These are phyloP conservation scores for Apis dorsata DNA, from an alignment of 1,140 invertebrate species.

Conservation along the genomic window DNA sequence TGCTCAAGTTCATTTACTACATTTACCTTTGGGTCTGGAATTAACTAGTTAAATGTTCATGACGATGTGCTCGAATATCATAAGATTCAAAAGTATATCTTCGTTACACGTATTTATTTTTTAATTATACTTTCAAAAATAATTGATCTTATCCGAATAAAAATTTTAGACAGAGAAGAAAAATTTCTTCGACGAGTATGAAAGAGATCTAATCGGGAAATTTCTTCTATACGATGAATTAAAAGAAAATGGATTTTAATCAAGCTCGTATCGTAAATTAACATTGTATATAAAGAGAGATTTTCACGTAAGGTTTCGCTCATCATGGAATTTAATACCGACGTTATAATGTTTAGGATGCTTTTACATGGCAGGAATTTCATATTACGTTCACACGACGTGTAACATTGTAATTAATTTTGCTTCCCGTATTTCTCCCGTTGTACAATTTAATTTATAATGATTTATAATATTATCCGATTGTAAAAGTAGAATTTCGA, in stretches of 20 bases:
- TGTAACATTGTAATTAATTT: slow-evolving; percentile 39
- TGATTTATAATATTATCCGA: not conserved
- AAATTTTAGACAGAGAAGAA: too few relatives aligned
- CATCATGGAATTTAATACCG: slow-evolving; percentile 6
- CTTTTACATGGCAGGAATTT: slow-evolving; percentile 16
- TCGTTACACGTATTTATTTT: too few relatives aligned
- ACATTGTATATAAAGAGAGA: not conserved
- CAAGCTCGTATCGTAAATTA: not conserved
- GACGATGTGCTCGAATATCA: not conserved
- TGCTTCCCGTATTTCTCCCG: not conserved
- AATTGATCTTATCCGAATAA: too few relatives aligned
- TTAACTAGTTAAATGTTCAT: not conserved
- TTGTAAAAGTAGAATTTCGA: too few relatives aligned
- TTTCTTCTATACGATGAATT: not conserved
- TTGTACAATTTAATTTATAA: slow-evolving; percentile 8
- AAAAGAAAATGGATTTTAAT: slow-evolving; percentile 2
- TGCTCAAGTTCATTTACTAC: slow-evolving; percentile 36
- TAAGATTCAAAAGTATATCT: too few relatives aligned
- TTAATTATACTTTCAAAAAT: too few relatives aligned
- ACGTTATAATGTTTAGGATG: slow-evolving; percentile 26
- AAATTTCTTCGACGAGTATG: not conserved
- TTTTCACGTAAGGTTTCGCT: not conserved
- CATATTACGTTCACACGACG: not conserved
- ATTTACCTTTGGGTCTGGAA: not conserved
- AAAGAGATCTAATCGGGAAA: not conserved